These are phyloP conservation scores for Microcebus murinus DNA, from an alignment of 2,113 vertebrate genomes.

Conservation along the genomic window DNA sequence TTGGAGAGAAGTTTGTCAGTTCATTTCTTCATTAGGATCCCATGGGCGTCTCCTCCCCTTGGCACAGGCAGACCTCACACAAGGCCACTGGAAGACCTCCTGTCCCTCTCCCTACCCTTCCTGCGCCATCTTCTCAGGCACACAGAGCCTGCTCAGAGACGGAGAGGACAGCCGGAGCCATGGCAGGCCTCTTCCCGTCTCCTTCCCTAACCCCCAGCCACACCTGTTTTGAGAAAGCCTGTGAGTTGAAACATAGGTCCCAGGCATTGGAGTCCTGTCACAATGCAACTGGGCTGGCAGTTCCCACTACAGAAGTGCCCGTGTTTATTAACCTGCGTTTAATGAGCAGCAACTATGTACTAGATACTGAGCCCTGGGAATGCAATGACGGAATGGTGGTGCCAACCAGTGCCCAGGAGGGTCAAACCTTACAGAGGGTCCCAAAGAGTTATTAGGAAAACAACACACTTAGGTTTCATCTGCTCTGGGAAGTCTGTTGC, in stretches of 20 bases:
- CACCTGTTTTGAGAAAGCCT: neutral
- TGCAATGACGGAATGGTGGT: too few relatives aligned
- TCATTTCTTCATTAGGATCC: neutral
- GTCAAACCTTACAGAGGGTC: neutral
- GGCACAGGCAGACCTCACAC: neutral
- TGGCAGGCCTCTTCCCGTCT: neutral
- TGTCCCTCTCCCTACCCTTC: too few relatives aligned
- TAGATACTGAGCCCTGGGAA: neutral
- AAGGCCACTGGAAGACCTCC: neutral
- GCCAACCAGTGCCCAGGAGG: neutral
- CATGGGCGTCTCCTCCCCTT: neutral
- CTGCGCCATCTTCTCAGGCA: neutral
- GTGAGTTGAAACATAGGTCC: neutral
- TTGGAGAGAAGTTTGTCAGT: neutral
- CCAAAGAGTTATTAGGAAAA: neutral
- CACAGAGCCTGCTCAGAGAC: neutral
- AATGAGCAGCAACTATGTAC: neutral
- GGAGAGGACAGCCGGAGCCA: neutral
- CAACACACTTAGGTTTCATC: neutral
- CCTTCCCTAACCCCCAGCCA: neutral
- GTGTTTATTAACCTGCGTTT: neutral
- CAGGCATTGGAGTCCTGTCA: neutral
- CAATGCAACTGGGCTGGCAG: neutral
- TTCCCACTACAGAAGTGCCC: neutral
- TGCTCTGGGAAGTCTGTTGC: neutral